phyloP scores from a whole-genome alignment of 1,140 invertebrate genomes.

The Schlechtendalia chinensis region DNA sequence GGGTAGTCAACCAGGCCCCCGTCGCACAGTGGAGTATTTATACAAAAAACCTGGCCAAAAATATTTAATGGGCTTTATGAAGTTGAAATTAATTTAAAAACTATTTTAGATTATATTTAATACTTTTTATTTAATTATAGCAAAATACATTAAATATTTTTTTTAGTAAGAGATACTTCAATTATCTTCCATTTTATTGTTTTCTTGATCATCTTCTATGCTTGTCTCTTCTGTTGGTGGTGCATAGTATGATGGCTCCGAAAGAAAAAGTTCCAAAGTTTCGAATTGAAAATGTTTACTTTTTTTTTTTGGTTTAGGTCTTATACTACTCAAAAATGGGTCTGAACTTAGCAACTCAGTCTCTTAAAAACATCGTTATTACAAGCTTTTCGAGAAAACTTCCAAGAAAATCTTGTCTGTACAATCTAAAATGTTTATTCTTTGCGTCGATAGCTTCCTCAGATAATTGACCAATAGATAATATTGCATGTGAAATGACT shows the following conservation, averaged over 20 bases:
- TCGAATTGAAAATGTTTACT: background rate
- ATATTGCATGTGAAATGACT: slow-evolving; percentile 53
- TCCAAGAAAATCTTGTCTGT: background rate
- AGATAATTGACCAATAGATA: slow-evolving; percentile 53
- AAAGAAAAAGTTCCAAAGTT: slow-evolving; percentile 17
- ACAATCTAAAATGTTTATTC: slow-evolving; percentile 10
- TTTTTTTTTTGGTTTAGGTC: slow-evolving; percentile 18
- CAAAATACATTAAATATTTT: too few species aligned
- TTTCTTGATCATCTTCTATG: too few species aligned
- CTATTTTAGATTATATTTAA: too few species aligned
- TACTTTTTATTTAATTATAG: too few species aligned
- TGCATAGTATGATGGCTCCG: background rate
- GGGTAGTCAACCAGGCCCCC: too few species aligned
- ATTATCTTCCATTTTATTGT: too few species aligned
- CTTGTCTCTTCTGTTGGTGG: too few species aligned
- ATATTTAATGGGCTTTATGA: too few species aligned
- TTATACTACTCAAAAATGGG: background rate
- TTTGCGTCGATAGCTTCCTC: slow-evolving; percentile 52
- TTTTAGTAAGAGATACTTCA: too few species aligned
- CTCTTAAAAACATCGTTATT: background rate
- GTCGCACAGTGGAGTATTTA: too few species aligned
- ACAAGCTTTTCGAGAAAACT: slow-evolving; percentile 11
- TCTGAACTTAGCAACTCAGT: slow-evolving; percentile 6
- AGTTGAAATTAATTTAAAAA: too few species aligned
- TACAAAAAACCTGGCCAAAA: too few species aligned